Base-by-base conservation (phyloP, 2,888 invertebrate species). In the Cosmopolites sordidus region DNA sequence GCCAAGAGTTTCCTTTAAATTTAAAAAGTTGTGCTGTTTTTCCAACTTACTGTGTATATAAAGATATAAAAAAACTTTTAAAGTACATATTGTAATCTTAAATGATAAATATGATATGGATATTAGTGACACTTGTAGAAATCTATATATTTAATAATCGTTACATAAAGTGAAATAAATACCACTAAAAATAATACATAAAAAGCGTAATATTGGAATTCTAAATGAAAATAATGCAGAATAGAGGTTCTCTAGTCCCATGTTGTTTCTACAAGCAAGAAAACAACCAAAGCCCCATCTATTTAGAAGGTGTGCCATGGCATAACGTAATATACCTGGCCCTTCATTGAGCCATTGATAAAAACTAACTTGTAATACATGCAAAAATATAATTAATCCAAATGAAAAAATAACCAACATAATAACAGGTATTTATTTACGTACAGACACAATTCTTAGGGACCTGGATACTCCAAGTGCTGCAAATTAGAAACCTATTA, bases 391-490 rank as follows among this genome's bases (percentile, higher is more conserved):
- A 4, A 33, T 9, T 33, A 12, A 2, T 22, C n/a, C 33, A 41
- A 41, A 41, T n/a, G 8, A 41, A 41, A 16, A 41, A 14, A 9
- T 8, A 11, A 63, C n/a, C n/a, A n/a, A n/a, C 70, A 33, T 9
- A 12, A 33, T 33, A 33, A 33, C 33, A 33, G 33, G 12, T 33
- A 33, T 12, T 33, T 33, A 27, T 33, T 73, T 77, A 77, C 77
- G 75, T 76, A 77, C 77, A 76, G 76, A 76, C 66, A 73, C 72
- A 70, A 77, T 75, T 75, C 75, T 76, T 72, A 77, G 74, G 72
- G 76, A 73, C 73, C 76, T 75, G 71, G 76, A 76, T 68, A 76
- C 75, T 74, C 76, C 77, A 72, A 75, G 74, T 69, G 76, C 77
- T 77, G 76, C 67, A 77, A 62, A 75, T 73, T 73, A 73, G 73